phyloP scores from a whole-genome alignment of 2,113 vertebrate genomes.

The Nibea albiflora region DNA sequence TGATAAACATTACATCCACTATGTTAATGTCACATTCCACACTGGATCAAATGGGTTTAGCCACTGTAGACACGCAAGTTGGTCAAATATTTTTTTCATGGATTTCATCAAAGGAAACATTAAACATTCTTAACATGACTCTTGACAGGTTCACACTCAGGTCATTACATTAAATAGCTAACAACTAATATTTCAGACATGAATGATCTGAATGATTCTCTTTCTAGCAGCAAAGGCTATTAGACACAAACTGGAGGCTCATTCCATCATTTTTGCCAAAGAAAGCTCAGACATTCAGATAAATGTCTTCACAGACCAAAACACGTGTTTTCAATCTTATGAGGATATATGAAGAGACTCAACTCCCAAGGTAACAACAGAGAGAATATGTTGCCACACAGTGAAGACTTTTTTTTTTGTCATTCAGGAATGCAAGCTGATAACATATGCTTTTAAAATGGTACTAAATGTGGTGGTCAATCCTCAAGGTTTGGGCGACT shows the following conservation, averaged over 20 bases:
- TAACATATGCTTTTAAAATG: constrained; percentile 71
- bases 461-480: constrained; percentile 83
- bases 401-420: constrained; percentile 77
- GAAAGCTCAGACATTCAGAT: constrained; percentile 78
- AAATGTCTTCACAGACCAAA: constrained; percentile 82
- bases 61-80: background rate
- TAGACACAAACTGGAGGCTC: background rate
- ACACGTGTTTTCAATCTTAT: constrained; percentile 85
- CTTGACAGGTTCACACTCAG: constrained; percentile 23
- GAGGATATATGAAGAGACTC: constrained; percentile 80
- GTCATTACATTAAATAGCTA: constrained; percentile 2
- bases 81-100: background rate
- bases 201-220: background rate
- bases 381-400: constrained; percentile 81
- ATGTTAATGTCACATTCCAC: constrained; percentile 3
- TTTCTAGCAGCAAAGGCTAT: background rate
- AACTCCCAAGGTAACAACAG: constrained; percentile 86
- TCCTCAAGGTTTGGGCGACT: constrained; percentile 80
- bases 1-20: constrained; percentile 5
- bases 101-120: background rate
- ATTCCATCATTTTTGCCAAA: constrained; percentile 76
- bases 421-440: constrained; percentile 62
- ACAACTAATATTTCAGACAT: constrained; percentile 13
- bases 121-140: background rate
- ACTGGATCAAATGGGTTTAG: background rate